Base-by-base conservation (phyloP, 2,888 invertebrate genomes). In the Cistogaster globosa region DNA sequence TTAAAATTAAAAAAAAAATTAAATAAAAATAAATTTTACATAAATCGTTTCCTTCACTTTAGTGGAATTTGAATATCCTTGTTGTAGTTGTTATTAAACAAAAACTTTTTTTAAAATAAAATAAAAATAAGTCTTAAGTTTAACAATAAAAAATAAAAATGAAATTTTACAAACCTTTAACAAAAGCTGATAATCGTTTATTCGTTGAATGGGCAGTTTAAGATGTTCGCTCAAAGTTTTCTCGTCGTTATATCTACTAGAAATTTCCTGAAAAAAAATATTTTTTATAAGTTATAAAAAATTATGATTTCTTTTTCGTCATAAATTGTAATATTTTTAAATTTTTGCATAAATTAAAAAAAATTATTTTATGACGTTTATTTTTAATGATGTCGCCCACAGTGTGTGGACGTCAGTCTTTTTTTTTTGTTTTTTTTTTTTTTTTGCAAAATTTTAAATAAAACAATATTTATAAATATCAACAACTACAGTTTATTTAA, bases 181-280 rank as follows among this genome's bases (percentile, higher is more conserved):
- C 86, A 98, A 95, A 90, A 98, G 96, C 93, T 98, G 98, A 93
- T 98, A 98, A 94, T 98, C 98, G 95, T 97, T 98, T 93, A 98
- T 97, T 92, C 98, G 95, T 94, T 98, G 97, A 91, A 97, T 97
- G 89, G 98, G 98, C 90, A 98, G 95, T 93, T 98, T 97, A 89
- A 98, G 95, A 93, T 98, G 98, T 93, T 98, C 98, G 90, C 96
- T 94, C 90, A 98, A 95, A 89, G 95, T 96, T 93, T 98, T 97
- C 93, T 97, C 97, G 95, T 98, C 97, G 90, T 96, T 95, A 90
- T 97, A 95, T 92, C 95, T 95, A 90, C 96, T 95, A 93, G 97
- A 96, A 93, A 97, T 94, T 92, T 96, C 96, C 97, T 97, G 94
- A 57, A 93, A 93, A 42, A 57, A 67, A 26, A n/a, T n/a, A n/a